Evolutionary conservation across 2,113 vertebrate species (phyloP).

Genomic region (Anolis carolinensis): DNA sequence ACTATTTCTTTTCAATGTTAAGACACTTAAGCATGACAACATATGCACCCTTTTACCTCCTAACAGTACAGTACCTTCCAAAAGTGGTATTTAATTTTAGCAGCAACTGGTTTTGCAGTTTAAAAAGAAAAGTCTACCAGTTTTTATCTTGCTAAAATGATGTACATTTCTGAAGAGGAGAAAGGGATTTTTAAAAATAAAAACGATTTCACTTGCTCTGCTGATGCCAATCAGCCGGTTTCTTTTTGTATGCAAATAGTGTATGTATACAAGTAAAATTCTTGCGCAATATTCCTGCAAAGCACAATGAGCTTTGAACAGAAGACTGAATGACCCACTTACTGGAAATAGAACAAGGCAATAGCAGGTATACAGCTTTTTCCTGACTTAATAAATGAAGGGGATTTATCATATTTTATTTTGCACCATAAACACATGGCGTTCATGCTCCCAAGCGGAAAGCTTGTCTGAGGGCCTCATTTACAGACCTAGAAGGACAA

Average conservation of each 20-base stretch:
- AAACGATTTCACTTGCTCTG: constrained; percentile 13
- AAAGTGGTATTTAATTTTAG: constrained; percentile 19
- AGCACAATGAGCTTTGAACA: constrained; percentile 52
- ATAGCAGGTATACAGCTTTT: constrained; percentile 32
- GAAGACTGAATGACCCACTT: constrained; percentile 55
- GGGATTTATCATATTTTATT: constrained; percentile 18
- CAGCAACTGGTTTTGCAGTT: neutral
- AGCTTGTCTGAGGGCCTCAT: constrained; percentile 65
- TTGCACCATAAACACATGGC: constrained; percentile 43
- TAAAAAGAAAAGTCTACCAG: neutral
- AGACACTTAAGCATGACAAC: constrained; percentile 3
- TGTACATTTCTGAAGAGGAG: neutral
- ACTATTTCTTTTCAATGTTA: neutral
- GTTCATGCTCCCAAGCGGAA: constrained; percentile 66
- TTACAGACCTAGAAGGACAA: constrained; percentile 65
- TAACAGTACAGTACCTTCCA: neutral
- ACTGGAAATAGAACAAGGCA: constrained; percentile 52
- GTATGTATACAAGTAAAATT: constrained; percentile 49
- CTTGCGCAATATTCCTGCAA: constrained; percentile 49
- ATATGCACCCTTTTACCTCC: neutral
- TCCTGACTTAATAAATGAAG: constrained; percentile 11
- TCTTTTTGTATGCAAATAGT: constrained; percentile 15
- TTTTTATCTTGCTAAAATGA: constrained; percentile 10
- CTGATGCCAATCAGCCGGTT: constrained; percentile 41
- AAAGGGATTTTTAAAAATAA: constrained; percentile 34